Conservation (phyloP, 2,797 vertebrate species). For the Loris lydekkerianus region DNA sequence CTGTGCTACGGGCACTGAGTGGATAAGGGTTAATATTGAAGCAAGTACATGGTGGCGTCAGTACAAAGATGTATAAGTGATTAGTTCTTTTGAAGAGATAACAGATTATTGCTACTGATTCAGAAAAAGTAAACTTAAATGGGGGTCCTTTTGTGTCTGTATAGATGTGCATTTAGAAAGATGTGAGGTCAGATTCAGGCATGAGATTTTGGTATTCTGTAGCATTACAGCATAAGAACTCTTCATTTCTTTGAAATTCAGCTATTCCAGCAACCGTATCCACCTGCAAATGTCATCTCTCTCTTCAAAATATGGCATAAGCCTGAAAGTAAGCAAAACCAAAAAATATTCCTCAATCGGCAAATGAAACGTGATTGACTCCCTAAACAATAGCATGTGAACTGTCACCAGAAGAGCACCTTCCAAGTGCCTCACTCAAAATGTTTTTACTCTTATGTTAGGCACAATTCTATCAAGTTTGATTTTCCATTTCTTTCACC, state of each 20-base stretch:
- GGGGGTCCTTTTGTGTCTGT: not conserved
- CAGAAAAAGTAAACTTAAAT: not conserved
- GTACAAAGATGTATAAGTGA: not conserved
- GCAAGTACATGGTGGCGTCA: not conserved
- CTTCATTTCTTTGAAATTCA: conserved; percentile 5
- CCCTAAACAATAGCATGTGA: not conserved
- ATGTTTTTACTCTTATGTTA: conserved; percentile 27
- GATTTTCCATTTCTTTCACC: not conserved
- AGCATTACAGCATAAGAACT: not conserved
- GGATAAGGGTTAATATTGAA: not conserved
- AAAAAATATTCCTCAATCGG: not conserved
- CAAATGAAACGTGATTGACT: conserved; percentile 4
- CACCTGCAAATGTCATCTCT: conserved; percentile 13
- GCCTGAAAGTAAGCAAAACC: conserved; percentile 34
- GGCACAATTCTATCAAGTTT: not conserved
- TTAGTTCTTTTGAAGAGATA: conserved; percentile 14
- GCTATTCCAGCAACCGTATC: not conserved
- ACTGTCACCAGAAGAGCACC: not conserved
- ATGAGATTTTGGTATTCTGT: not conserved
- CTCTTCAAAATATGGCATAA: not conserved
- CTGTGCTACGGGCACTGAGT: too few species aligned
- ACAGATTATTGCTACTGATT: not conserved
- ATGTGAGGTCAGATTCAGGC: not conserved
- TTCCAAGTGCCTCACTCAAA: not conserved
- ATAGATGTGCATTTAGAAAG: not conserved